Conservation (phyloP, 2,888 invertebrate species). For the Drosophila quinaria region DNA sequence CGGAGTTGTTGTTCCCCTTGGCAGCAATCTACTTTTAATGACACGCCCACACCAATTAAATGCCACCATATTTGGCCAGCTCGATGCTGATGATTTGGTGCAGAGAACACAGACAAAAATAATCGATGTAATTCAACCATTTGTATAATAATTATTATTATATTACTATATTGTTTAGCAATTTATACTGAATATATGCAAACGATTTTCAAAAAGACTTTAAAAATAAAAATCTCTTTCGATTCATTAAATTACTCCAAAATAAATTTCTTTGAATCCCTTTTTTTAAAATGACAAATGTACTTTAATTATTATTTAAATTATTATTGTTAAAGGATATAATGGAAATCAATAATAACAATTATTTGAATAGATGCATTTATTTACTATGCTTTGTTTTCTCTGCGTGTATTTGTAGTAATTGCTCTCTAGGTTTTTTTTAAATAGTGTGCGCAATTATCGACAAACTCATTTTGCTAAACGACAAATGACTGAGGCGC, state of each 20-base stretch:
- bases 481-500: conserved; percentile 59
- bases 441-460: conserved; percentile 60
- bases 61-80: conserved; percentile 50
- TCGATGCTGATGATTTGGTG: conserved; percentile 13
- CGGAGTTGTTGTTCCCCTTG: conserved; percentile 1
- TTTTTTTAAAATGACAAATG: too few species aligned
- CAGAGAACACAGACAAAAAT: not conserved
- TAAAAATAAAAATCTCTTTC: too few species aligned
- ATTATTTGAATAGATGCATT: too few species aligned
- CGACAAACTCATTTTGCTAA: conserved; percentile 73
- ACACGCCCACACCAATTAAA: conserved; percentile 64
- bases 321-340: too few species aligned
- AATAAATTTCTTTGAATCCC: too few species aligned
- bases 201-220: too few species aligned
- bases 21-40: conserved; percentile 59
- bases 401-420: not conserved
- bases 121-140: not conserved
- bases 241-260: too few species aligned
- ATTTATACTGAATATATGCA: too few species aligned
- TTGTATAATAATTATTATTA: too few species aligned
- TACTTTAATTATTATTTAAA: too few species aligned
- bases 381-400: not conserved
- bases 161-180: too few species aligned
- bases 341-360: too few species aligned
- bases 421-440: conserved; percentile 11